Base-by-base conservation (phyloP, 2,888 invertebrate genomes). In the Lasioglossum leucozonium region DNA sequence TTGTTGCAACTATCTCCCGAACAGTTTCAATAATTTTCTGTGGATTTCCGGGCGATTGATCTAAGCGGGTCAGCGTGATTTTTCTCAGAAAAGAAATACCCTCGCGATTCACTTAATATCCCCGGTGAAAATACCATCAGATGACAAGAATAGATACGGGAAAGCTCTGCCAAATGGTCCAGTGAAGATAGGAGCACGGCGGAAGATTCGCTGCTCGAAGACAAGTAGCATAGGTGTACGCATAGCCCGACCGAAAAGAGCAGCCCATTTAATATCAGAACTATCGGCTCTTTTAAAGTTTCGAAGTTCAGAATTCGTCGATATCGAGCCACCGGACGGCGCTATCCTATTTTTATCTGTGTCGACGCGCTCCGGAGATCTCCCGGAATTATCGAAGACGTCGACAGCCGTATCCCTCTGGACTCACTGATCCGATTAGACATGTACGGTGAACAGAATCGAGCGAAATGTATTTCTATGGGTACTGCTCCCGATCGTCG, bases 301-400 rank as follows among this genome's bases (percentile, higher is more conserved):
- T 40, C 73, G 11, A 72, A 79, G 34, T 75, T 77, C 11, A 30
- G 44, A 72, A 85, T 85, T 81, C 74, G 44, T 80, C 58, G 26
- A 42, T 62, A 62, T 74, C 85, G 62, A 71, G 73, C 13, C 44
- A 72, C 22, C 73, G 34, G 16, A 6, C 16, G 5, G 26, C 26
- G 44, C 72, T 74, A 81, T 79, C 42, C 65, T 67, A n/a, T 47
- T 72, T 40, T 83, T 79, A 86, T 79, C 74, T 42, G 84, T 34
- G 79, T 40, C 81, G 30, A 65, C 73, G 76, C 78, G 80, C 47
- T 83, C 71, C 30, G 16, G 18, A 3, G 72, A 37, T 78, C 71
- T 55, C 65, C n/a, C 34, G n/a, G 62, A 69, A 84, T 84, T 69
- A 76, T 8, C 40, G 58, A 22, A 18, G 8, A 62, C 34, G 13